A percentile compares a stretch with the other conserved stretches of the same genome.
These are phyloP conservation scores for Synergus japonicus DNA, from an alignment of 2,888 invertebrate species.

Conservation along the genomic window DNA sequence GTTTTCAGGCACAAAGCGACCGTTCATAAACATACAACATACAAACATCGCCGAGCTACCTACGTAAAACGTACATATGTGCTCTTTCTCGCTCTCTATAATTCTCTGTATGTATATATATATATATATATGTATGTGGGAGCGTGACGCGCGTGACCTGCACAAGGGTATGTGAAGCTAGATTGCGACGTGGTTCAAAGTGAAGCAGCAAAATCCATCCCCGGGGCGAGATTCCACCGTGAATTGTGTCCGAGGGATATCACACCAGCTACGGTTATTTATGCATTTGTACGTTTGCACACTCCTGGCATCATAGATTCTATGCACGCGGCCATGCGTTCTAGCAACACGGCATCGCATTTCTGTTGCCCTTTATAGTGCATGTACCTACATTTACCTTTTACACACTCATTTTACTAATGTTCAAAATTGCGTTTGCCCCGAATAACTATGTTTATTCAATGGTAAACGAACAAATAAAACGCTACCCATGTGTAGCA, in stretches of 20 bases:
- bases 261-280: slow-evolving; percentile 51
- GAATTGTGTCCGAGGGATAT: slow-evolving; percentile 54
- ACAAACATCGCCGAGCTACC: background rate
- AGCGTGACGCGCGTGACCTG: slow-evolving; percentile 34
- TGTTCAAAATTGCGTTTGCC: slow-evolving; percentile 16
- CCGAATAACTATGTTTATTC: slow-evolving; percentile 37
- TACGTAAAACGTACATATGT: background rate
- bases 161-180: slow-evolving; percentile 43
- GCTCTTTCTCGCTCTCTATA: background rate
- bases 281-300: slow-evolving; percentile 55
- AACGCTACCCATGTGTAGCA: background rate
- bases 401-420: slow-evolving; percentile 30
- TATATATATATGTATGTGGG: background rate
- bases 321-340: slow-evolving; percentile 42
- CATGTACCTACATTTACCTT: slow-evolving; percentile 16
- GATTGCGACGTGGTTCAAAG: slow-evolving; percentile 49
- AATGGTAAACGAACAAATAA: slow-evolving; percentile 1
- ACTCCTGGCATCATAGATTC: slow-evolving; percentile 45
- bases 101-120: background rate
- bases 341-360: slow-evolving; percentile 16
- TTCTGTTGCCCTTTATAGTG: slow-evolving; percentile 17
- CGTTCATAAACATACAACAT: slow-evolving; percentile 32
- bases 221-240: slow-evolving; percentile 55
- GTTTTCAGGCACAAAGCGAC: slow-evolving; percentile 17
- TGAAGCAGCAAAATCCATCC: slow-evolving; percentile 55